Conservation (phyloP, 2,888 invertebrate genomes). For the Phymatocera aterrima region DNA sequence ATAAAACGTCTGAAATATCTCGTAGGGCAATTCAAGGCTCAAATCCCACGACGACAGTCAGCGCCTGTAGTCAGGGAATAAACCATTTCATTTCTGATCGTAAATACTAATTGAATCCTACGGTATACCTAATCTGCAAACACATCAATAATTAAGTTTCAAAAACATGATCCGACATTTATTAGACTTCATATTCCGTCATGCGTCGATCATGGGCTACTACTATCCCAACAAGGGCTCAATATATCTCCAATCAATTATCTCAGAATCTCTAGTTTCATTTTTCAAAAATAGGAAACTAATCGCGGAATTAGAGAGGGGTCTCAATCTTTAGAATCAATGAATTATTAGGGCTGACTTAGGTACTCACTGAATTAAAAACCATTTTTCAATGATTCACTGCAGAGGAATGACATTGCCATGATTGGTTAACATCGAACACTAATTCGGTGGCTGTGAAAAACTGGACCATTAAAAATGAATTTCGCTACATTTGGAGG, state of each 20-base stretch:
- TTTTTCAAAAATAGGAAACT: no score
- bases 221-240: background rate
- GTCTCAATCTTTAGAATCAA: no score
- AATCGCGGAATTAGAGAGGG: no score
- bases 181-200: background rate
- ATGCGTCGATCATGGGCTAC: background rate
- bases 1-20: constrained; percentile 35
- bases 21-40: constrained; percentile 28
- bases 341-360: no score
- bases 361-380: no score
- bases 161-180: background rate
- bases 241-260: background rate
- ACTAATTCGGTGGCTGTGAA: no score
- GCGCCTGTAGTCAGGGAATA: background rate
- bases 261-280: no score
- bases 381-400: no score
- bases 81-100: background rate
- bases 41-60: background rate
- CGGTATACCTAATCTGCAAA: background rate
- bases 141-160: background rate
- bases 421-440: no score
- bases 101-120: no score
- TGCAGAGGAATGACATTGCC: no score
- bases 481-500: constrained; percentile 11
- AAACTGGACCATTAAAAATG: constrained; percentile 29